Evolutionary conservation across 2,797 vertebrate species (phyloP).

Genomic region (Calcarius lapponicus): DNA sequence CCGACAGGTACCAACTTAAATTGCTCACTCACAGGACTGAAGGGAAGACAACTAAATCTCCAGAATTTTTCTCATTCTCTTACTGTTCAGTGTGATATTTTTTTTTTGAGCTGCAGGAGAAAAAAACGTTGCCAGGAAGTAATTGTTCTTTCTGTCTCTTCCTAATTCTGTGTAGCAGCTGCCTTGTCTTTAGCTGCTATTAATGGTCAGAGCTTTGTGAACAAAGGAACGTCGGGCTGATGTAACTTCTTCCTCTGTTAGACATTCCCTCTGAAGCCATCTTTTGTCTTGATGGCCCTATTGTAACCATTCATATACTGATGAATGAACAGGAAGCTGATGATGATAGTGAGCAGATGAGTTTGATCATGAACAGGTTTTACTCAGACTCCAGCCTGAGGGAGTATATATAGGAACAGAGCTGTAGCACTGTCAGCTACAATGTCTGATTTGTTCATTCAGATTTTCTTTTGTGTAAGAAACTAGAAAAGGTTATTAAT

Average conservation of each 20-base stretch:
- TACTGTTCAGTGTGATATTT: neutral
- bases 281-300: slow-evolving; percentile 52
- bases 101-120: neutral
- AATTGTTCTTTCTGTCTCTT: slow-evolving; percentile 59
- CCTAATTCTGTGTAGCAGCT: slow-evolving; percentile 67
- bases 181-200: slow-evolving; percentile 52
- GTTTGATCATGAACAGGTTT: slow-evolving; percentile 53
- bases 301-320: slow-evolving; percentile 56
- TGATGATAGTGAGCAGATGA: slow-evolving; percentile 68
- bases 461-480: neutral
- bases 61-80: neutral
- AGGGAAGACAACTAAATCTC: neutral
- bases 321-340: slow-evolving; percentile 66
- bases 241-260: slow-evolving; percentile 55
- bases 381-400: neutral
- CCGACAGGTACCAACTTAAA: neutral
- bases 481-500: neutral
- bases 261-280: slow-evolving; percentile 55
- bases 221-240: slow-evolving; percentile 47
- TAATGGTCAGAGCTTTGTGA: slow-evolving; percentile 58
- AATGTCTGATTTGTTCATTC: neutral
- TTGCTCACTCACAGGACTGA: neutral
- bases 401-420: neutral
- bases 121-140: slow-evolving; percentile 42
- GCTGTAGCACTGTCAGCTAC: neutral